These are phyloP conservation scores for Scrobipalpa costella DNA, from an alignment of 2,888 invertebrate genomes.

Conservation along the genomic window DNA sequence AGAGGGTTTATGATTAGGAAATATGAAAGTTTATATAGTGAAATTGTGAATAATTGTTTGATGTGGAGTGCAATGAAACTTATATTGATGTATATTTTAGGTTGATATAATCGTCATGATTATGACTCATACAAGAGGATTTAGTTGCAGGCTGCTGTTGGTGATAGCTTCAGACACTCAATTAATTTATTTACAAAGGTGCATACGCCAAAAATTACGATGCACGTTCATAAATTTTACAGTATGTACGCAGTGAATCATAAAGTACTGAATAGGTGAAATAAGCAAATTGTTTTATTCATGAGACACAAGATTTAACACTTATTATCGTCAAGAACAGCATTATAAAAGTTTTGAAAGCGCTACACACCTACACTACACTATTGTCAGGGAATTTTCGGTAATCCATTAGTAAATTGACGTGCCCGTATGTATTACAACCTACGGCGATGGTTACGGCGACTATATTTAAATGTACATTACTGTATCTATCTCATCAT, in stretches of 20 bases:
- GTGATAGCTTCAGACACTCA: no score
- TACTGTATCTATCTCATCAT: not conserved
- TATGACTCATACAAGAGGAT: no score
- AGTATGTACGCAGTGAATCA: not conserved
- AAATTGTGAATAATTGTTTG: not conserved
- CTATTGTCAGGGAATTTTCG: constrained; percentile 39
- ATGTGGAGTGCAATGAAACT: no score
- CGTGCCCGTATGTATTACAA: not conserved
- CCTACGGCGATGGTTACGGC: not conserved
- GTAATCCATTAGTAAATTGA: constrained; percentile 16
- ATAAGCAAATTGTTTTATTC: not conserved
- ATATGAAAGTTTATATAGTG: no score
- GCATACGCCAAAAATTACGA: no score
- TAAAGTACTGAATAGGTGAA: not conserved
- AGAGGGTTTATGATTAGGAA: not conserved
- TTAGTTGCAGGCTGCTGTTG: no score
- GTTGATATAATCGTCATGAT: no score
- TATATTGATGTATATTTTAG: no score
- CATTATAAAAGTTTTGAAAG: not conserved
- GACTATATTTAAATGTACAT: not conserved
- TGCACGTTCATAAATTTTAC: no score
- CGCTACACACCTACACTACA: constrained; percentile 18
- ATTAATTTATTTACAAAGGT: no score
- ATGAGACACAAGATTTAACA: not conserved
- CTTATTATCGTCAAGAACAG: not conserved